Percentiles rank a stretch among this genome's conserved stretches.
Evolutionary conservation across 2,797 vertebrate species (phyloP).

Genomic region (Gymnothorax reevesii): DNA sequence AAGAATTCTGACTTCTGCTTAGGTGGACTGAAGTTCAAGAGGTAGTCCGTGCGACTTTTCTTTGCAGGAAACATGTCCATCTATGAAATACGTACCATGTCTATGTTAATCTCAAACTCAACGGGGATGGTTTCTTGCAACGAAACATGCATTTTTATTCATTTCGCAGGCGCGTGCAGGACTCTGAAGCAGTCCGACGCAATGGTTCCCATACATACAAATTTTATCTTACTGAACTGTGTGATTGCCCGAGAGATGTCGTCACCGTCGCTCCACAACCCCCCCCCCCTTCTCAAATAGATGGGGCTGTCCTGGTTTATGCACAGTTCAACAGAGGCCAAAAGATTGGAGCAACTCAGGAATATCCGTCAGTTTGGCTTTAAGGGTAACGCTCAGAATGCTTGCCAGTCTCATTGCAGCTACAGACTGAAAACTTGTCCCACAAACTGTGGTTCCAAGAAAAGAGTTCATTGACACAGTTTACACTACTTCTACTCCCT

Average conservation of each 20-base stretch:
- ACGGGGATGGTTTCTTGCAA: not conserved
- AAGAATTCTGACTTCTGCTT: not conserved
- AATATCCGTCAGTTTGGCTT: constrained; percentile 61
- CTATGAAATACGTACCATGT: constrained; percentile 65
- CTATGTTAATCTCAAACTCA: constrained; percentile 50
- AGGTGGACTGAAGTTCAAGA: not conserved
- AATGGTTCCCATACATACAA: constrained; percentile 54
- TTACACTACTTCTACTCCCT: constrained; percentile 52
- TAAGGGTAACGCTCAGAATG: constrained; percentile 60
- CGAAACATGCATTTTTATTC: not conserved
- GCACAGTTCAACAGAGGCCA: constrained; percentile 71
- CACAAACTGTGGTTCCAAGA: constrained; percentile 51
- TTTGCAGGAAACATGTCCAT: constrained; percentile 36
- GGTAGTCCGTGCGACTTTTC: not conserved
- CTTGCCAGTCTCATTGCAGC: constrained; percentile 57
- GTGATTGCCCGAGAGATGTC: constrained; percentile 64
- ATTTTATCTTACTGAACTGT: constrained; percentile 51
- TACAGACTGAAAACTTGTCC: constrained; percentile 59
- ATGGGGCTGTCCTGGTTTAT: constrained; percentile 69
- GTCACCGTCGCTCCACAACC: constrained; percentile 69
- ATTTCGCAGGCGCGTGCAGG: not conserved
- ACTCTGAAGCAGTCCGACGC: not conserved
- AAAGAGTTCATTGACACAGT: constrained; percentile 50
- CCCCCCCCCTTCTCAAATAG: constrained; percentile 65
- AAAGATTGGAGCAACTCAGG: constrained; percentile 68